These are phyloP conservation scores for Pipistrellus kuhlii DNA, from an alignment of 2,797 vertebrate species.

Conservation along the genomic window DNA sequence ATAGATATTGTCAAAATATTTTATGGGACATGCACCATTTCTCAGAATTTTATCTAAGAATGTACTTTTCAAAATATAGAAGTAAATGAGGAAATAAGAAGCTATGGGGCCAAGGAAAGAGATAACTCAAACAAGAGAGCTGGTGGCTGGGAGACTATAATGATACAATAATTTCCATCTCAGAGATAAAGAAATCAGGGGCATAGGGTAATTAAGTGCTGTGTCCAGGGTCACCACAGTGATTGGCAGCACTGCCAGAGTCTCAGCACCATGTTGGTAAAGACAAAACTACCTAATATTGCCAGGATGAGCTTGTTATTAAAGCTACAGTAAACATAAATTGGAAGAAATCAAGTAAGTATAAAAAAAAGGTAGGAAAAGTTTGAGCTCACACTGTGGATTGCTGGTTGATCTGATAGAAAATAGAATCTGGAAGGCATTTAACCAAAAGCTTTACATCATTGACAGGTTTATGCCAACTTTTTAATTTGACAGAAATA, in stretches of 20 bases:
- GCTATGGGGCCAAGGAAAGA: not conserved
- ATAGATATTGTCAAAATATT: not conserved
- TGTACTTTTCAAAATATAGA: not conserved
- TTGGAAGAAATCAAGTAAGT: slow-evolving; percentile 4
- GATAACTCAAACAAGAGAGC: not conserved
- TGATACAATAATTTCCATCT: too few relatives aligned
- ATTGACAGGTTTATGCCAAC: slow-evolving; percentile 64
- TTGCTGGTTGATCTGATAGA: slow-evolving; percentile 19
- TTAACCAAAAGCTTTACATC: slow-evolving; percentile 64
- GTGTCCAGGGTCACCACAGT: not conserved
- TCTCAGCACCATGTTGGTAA: not conserved
- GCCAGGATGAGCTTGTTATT: not conserved
- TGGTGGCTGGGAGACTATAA: not conserved
- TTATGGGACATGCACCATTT: not conserved
- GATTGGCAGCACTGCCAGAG: not conserved
- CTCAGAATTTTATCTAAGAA: not conserved
- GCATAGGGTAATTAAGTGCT: too few relatives aligned
- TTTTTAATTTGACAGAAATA: slow-evolving; percentile 76
- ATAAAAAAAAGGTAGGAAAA: slow-evolving; percentile 1
- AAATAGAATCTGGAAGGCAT: slow-evolving; percentile 53
- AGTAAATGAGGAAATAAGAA: not conserved
- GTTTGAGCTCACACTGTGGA: not conserved
- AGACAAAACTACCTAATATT: not conserved
- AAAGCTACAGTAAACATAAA: slow-evolving; percentile 11
- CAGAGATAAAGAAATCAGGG: not conserved